A percentile compares a stretch with the other conserved stretches of the same genome.
Evolutionary conservation across 2,113 vertebrate species (phyloP).

Genomic region (Microcebus ravelobensis): DNA sequence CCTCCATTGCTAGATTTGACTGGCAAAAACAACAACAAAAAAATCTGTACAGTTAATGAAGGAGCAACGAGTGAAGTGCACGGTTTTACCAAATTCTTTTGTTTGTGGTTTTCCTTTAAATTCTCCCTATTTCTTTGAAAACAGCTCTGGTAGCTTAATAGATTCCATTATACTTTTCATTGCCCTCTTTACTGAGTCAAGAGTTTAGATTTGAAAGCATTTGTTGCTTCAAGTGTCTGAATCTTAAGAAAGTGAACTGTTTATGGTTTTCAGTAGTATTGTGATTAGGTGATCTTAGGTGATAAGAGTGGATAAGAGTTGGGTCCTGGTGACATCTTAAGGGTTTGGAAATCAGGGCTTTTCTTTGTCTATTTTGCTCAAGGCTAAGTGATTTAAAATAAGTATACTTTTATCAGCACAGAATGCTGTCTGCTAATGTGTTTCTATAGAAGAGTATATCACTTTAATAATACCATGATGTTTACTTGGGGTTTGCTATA

Average conservation of each 20-base stretch:
- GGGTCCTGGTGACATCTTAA: background rate
- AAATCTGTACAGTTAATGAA: background rate
- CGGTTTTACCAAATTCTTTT: background rate
- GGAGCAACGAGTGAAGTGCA: background rate
- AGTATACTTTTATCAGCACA: background rate
- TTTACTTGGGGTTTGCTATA: background rate
- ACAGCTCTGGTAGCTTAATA: background rate
- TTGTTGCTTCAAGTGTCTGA: background rate
- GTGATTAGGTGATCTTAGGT: background rate
- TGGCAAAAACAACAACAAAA: too few relatives aligned
- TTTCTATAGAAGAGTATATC: background rate
- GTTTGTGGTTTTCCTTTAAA: constrained; percentile 25
- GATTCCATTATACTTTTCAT: background rate
- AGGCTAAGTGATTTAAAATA: constrained; percentile 14
- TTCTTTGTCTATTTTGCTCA: background rate
- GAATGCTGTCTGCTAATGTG: background rate
- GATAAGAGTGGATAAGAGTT: background rate
- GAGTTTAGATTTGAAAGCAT: background rate
- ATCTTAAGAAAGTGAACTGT: background rate
- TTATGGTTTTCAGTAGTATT: background rate
- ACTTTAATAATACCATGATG: background rate
- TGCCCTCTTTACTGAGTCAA: background rate
- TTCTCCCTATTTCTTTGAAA: constrained; percentile 35
- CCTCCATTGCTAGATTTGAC: too few relatives aligned
- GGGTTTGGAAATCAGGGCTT: background rate